Base-by-base conservation (phyloP, 2,113 vertebrate genomes). In the Gulo gulo region DNA sequence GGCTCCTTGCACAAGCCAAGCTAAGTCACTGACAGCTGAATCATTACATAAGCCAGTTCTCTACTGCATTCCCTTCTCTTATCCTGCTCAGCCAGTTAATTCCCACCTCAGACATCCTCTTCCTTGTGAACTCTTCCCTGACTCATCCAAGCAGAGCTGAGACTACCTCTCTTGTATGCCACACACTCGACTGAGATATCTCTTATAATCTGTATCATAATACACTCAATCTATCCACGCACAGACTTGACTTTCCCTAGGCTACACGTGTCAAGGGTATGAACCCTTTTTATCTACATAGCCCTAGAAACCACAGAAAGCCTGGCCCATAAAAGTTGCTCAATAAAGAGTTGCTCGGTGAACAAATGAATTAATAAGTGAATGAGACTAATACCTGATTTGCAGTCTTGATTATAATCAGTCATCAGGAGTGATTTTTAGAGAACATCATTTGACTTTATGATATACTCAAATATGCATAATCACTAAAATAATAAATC, bases 401-500 rank as follows among this genome's bases (percentile, higher is more conserved):
- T 92, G 65, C 26, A 65, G 39, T 61, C 45, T 78, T 95, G 20
- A 65, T 69, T 69, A 69, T 69, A 69, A 69, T 8, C 67, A 69
- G 69, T 69, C 52, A 78, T 86, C 39, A 63, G 31, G 24, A 78
- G 21, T 47, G 24, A 8, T 71, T 96, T 87, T 96, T 76, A 95
- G 57, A 92, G 39, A 87, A 15, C 63, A 47, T 94, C 11, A 78
- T 78, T 90, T 79, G 79, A 88, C 78, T 88, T 76, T 86, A 73
- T 61, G 16, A 84, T 88, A 65, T 36, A 94, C 14, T n/a, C 79
- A 50, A 94, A 59, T 79, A 57, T 42, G 34, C 8, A 79, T 82
- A 73, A 65, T 90, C 31, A 63, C n/a, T 83, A 87, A 92, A 91
- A 78, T 69, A 93, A 81, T 59, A 78, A 96, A 47, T 74, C 76